phyloP scores from a whole-genome alignment of 2,797 vertebrate genomes.

The Myotis myotis region DNA sequence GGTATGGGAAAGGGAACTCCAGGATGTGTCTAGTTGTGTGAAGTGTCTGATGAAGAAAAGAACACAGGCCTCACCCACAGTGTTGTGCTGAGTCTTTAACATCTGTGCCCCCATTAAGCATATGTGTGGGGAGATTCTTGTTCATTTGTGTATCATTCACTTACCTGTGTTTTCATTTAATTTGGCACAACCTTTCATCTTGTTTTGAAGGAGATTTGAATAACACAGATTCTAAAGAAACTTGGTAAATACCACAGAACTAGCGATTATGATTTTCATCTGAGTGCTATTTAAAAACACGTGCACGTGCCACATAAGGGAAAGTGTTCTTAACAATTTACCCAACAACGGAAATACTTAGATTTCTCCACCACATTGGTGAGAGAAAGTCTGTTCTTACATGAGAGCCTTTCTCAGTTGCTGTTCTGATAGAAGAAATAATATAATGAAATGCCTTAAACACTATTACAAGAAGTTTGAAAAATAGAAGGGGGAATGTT shows the following conservation, averaged over 20 bases:
- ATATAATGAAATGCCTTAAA: neutral
- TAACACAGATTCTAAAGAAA: neutral
- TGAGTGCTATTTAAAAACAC: neutral
- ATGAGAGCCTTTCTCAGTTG: neutral
- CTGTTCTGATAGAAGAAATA: neutral
- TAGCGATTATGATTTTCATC: neutral
- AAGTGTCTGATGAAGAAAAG: neutral
- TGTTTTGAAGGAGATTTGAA: neutral
- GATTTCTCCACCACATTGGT: neutral
- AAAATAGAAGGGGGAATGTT: neutral
- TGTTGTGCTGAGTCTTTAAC: neutral
- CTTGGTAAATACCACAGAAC: neutral
- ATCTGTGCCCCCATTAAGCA: neutral
- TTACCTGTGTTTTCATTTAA: neutral
- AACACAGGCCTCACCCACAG: neutral
- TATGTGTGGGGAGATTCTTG: neutral
- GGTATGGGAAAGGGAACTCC: neutral
- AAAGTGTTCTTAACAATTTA: neutral
- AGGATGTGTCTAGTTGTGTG: neutral
- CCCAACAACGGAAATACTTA: neutral
- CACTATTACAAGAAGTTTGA: neutral
- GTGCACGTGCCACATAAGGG: neutral
- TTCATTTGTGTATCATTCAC: neutral
- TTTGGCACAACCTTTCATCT: neutral
- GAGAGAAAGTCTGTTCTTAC: neutral